phyloP scores from a whole-genome alignment of 2,888 invertebrate species.

The Agrochola lychnidis region DNA sequence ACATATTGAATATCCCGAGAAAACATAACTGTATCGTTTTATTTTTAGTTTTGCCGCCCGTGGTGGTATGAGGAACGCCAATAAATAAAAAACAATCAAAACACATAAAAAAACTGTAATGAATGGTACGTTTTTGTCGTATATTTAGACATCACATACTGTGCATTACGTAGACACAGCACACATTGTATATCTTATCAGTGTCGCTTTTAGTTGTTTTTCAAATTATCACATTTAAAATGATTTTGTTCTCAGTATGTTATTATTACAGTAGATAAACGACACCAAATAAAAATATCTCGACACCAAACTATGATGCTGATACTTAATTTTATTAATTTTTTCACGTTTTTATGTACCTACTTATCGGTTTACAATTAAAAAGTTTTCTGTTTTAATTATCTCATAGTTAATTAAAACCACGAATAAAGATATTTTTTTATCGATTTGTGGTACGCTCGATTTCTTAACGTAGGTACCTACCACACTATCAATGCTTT shows the following conservation, averaged over 20 bases:
- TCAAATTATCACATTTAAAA: slow-evolving; percentile 61
- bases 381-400: neutral
- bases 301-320: slow-evolving; percentile 17
- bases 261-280: slow-evolving; percentile 47
- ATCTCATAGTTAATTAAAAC: slow-evolving; percentile 12
- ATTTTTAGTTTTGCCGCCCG: slow-evolving; percentile 89
- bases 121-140: slow-evolving; percentile 79
- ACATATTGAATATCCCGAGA: slow-evolving; percentile 36
- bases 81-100: slow-evolving; percentile 70
- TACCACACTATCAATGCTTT: slow-evolving; percentile 17
- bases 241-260: slow-evolving; percentile 64
- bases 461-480: neutral
- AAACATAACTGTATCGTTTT: slow-evolving; percentile 73
- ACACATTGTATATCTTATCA: slow-evolving; percentile 65
- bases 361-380: neutral
- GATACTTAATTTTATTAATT: neutral
- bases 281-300: slow-evolving; percentile 39
- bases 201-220: slow-evolving; percentile 69
- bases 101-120: slow-evolving; percentile 68
- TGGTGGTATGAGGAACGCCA: slow-evolving; percentile 84
- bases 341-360: slow-evolving; percentile 1
- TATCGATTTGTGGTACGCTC: slow-evolving; percentile 12
- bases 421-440: neutral
- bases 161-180: slow-evolving; percentile 72
- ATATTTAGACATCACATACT: slow-evolving; percentile 73